These are phyloP conservation scores for Scomber japonicus DNA, from an alignment of 2,113 vertebrate genomes.

Conservation along the genomic window DNA sequence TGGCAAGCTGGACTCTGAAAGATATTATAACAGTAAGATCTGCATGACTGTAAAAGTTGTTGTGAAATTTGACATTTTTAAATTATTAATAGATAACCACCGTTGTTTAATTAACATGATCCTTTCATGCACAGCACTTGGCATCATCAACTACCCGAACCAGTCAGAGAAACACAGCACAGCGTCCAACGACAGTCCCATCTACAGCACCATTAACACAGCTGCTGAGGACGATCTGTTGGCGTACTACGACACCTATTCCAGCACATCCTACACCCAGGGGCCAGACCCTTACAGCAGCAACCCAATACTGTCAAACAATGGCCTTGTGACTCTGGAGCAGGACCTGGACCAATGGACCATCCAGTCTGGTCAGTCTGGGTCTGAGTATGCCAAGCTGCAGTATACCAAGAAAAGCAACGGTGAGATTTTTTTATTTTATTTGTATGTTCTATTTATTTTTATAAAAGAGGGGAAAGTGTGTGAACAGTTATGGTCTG, in stretches of 20 bases:
- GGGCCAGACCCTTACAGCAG: conserved; percentile 82
- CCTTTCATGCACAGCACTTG: conserved; percentile 81
- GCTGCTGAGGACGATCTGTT: conserved; percentile 85
- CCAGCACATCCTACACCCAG: conserved; percentile 78
- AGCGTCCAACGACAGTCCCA: conserved; percentile 87
- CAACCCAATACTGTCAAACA: conserved; percentile 84
- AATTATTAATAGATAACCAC: neutral
- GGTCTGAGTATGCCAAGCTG: conserved; percentile 84
- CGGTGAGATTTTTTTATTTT: conserved; percentile 43
- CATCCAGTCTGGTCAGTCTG: conserved; percentile 80
- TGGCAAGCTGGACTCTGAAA: conserved; percentile 86
- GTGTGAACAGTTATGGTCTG: neutral
- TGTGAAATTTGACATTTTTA: neutral
- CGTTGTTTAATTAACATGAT: neutral
- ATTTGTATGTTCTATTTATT: neutral
- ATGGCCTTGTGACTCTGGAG: conserved; percentile 74
- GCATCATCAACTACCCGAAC: conserved; percentile 89
- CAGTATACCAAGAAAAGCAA: conserved; percentile 78
- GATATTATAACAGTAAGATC: conserved; percentile 94
- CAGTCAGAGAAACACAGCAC: conserved; percentile 88
- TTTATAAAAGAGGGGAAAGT: neutral
- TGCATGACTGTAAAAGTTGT: neutral
- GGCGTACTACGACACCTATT: conserved; percentile 83
- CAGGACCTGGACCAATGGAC: conserved; percentile 82
- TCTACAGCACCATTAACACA: conserved; percentile 94